phyloP scores from a whole-genome alignment of 2,113 vertebrate species.

The Brachypodius melanocephalos region DNA sequence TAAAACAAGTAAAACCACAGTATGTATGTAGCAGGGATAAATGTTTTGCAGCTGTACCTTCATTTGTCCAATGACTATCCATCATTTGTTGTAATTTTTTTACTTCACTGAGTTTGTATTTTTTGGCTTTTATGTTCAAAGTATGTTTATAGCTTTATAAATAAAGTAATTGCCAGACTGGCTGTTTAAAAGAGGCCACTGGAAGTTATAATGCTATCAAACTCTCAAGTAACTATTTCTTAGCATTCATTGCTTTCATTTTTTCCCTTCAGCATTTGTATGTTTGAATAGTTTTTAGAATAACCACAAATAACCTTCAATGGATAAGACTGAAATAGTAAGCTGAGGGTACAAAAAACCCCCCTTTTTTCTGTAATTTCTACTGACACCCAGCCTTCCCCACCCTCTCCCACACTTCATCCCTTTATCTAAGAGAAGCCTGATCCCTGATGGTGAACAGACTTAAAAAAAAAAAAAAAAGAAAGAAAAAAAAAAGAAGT shows the following conservation, averaged over 20 bases:
- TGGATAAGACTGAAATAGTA: not conserved
- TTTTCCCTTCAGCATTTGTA: not conserved
- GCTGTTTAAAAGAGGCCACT: slow-evolving; percentile 57
- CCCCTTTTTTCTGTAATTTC: not conserved
- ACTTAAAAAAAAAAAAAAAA: not conserved
- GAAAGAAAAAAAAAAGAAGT: not conserved
- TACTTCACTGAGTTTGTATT: slow-evolving; percentile 54
- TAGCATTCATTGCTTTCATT: not conserved
- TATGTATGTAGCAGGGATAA: slow-evolving; percentile 58
- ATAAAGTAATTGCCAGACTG: slow-evolving; percentile 67
- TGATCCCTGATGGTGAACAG: not conserved
- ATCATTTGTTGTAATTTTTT: slow-evolving; percentile 54
- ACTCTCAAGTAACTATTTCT: not conserved
- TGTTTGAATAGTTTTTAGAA: not conserved
- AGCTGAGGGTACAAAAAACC: not conserved
- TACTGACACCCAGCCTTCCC: not conserved
- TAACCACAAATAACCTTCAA: not conserved
- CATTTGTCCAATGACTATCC: slow-evolving; percentile 14
- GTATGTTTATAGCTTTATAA: slow-evolving; percentile 74
- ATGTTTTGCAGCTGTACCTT: slow-evolving; percentile 27
- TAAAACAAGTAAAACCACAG: slow-evolving; percentile 33
- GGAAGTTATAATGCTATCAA: slow-evolving; percentile 17
- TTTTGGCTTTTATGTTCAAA: slow-evolving; percentile 69
- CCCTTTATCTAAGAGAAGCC: not conserved
- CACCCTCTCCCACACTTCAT: not conserved